Evolutionary conservation across 2,888 invertebrate species (phyloP), one percentile per base, ranked within the genome.

Genomic region (Apotomis capreana): DNA sequence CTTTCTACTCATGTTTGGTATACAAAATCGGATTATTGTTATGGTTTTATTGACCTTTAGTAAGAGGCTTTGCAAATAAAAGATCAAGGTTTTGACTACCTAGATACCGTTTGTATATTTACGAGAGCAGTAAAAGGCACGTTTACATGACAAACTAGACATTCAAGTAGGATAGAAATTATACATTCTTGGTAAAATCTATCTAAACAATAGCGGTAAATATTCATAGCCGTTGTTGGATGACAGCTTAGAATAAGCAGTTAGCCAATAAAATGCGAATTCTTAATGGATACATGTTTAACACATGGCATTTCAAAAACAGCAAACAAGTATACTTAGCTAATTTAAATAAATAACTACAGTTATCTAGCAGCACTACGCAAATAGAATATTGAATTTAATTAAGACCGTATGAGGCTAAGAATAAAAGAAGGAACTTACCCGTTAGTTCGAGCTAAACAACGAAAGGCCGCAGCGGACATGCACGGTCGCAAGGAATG

Each of bases 401-500:
- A 13, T 59, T 37, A 64, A 54, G 54, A 54, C 8, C 2, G 51
- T 64, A 44, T 40, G 9, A 40, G 13, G 54, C 40, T 15, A 36
- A n/a, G 6, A 57, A 10, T 55, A 37, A 40, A 57, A 44, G 15
- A 37, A 63, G 40, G 13, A 37, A 68, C 81, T 81, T 75, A 81
- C 81, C 81, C 74, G 68, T 26, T 58, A 65, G 52, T 68, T 72
- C 62, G 37, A 72, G 69, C 70, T 67, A 64, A 69, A 72, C 70
- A 68, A 65, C 60, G 55, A 60, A 65, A 63, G 52, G 58, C 68
- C 72, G 52, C 68, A 59, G 67, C 8, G 49, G 26, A 58, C 12
- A 68, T 58, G 64, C 63, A 73, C 64, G 69, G 58, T 60, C 58
- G 26, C 73, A 76, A 77, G 80, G 78, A 77, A 78, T 81, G 80